These are phyloP conservation scores for Penaeus chinensis DNA, from an alignment of 1,140 invertebrate genomes.

Conservation along the genomic window DNA sequence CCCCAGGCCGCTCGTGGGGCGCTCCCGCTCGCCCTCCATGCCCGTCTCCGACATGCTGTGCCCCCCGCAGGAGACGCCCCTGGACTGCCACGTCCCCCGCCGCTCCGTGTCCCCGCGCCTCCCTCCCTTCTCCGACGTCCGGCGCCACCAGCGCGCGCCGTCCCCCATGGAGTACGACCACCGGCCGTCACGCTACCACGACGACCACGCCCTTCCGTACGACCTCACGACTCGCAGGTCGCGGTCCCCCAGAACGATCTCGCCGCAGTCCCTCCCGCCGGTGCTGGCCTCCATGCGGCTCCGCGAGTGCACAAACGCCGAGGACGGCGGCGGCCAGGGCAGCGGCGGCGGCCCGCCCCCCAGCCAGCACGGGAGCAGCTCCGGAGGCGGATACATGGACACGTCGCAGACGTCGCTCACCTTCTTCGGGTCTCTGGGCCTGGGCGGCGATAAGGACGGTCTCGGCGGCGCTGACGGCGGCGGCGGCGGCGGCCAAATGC, in stretches of 20 bases:
- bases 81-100: constrained; percentile 63
- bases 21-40: constrained; percentile 59
- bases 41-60: constrained; percentile 50
- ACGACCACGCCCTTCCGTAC: constrained; percentile 40
- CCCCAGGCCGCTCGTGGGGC: constrained; percentile 64
- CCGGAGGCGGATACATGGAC: constrained; percentile 38
- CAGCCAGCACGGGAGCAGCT: constrained; percentile 37
- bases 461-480: constrained; percentile 50
- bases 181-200: constrained; percentile 61
- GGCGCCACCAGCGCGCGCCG: constrained; percentile 55
- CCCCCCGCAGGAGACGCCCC: constrained; percentile 57
- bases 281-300: constrained; percentile 43
- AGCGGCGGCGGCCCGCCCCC: constrained; percentile 41
- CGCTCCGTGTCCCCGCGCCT: constrained; percentile 63
- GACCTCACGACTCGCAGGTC: constrained; percentile 48
- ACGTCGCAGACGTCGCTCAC: constrained; percentile 35
- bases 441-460: constrained; percentile 48
- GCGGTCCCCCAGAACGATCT: constrained; percentile 35
- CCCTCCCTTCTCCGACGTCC: constrained; percentile 64
- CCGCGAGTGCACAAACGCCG: constrained; percentile 46
- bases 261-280: constrained; percentile 45
- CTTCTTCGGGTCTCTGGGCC: constrained; percentile 43
- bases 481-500: constrained; percentile 41
- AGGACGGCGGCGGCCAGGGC: constrained; percentile 54
- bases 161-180: constrained; percentile 62